Percentiles rank a stretch among this genome's conserved stretches.
Conservation (phyloP, 2,797 vertebrate genomes). For the Australoheros facetus region DNA sequence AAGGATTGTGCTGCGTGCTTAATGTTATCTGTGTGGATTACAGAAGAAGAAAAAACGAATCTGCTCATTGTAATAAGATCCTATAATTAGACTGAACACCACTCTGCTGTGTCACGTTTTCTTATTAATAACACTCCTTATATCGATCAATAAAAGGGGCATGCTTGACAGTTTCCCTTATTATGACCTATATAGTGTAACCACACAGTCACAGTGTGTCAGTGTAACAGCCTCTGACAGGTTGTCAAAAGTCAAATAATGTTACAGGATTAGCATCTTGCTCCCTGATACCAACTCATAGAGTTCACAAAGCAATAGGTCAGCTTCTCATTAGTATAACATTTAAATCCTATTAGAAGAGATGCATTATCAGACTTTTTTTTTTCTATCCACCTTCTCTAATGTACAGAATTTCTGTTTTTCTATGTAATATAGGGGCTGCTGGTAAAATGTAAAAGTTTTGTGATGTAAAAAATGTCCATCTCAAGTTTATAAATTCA, state of each 20-base stretch:
- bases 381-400: neutral
- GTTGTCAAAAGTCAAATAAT: slow-evolving; percentile 9
- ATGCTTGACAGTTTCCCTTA: neutral
- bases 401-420: neutral
- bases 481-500: neutral
- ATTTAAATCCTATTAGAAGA: neutral
- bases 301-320: neutral
- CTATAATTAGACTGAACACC: slow-evolving; percentile 50
- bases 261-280: neutral
- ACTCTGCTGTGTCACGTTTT: slow-evolving; percentile 20
- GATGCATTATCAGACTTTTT: neutral
- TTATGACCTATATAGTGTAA: neutral
- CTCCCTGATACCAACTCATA: neutral
- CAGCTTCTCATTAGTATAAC: neutral
- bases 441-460: neutral
- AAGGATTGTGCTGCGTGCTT: slow-evolving; percentile 42
- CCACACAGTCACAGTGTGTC: neutral
- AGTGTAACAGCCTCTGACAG: neutral
- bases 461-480: neutral
- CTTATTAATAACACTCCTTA: slow-evolving; percentile 13
- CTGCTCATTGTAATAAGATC: slow-evolving; percentile 36
- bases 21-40: slow-evolving; percentile 58
- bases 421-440: neutral
- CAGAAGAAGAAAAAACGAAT: slow-evolving; percentile 40
- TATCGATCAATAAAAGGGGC: neutral